Conservation (phyloP, 2,888 invertebrate genomes). For the Lepidochitona cinerea region DNA sequence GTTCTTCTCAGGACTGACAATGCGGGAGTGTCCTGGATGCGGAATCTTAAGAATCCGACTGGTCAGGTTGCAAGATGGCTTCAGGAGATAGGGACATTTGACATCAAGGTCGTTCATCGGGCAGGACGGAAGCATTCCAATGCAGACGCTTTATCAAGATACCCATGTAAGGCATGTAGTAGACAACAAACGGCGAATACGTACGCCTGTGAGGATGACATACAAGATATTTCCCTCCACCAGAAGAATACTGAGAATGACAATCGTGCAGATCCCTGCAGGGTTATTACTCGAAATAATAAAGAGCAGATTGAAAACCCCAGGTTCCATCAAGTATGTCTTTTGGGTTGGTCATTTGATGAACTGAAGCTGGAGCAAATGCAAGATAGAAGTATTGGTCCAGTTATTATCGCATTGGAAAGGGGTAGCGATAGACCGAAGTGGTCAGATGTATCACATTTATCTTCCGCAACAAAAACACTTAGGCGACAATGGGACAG, state of each 20-base stretch:
- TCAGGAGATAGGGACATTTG: not conserved
- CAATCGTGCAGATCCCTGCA: too few relatives aligned
- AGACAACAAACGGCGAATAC: not conserved
- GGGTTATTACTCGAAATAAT: not conserved
- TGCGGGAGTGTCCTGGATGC: not conserved
- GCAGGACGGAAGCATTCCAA: not conserved
- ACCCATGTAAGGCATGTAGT: not conserved
- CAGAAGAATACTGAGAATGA: too few relatives aligned
- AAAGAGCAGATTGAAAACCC: not conserved
- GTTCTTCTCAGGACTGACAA: conserved; percentile 10
- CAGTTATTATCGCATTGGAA: not conserved
- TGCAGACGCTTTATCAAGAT: not conserved
- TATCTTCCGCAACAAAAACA: conserved; percentile 10
- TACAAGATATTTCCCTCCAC: too few relatives aligned
- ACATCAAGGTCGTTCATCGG: not conserved
- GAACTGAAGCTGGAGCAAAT: not conserved
- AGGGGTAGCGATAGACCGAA: not conserved
- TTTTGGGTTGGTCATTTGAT: not conserved
- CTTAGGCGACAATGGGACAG: conserved; percentile 15
- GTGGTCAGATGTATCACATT: not conserved
- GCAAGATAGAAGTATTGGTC: not conserved
- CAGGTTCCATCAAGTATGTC: too few relatives aligned
- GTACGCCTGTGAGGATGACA: too few relatives aligned
- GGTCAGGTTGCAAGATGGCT: not conserved
- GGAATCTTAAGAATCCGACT: not conserved